phyloP scores from a whole-genome alignment of 64 coral and sea anemone species.

The Porites australiensis region DNA sequence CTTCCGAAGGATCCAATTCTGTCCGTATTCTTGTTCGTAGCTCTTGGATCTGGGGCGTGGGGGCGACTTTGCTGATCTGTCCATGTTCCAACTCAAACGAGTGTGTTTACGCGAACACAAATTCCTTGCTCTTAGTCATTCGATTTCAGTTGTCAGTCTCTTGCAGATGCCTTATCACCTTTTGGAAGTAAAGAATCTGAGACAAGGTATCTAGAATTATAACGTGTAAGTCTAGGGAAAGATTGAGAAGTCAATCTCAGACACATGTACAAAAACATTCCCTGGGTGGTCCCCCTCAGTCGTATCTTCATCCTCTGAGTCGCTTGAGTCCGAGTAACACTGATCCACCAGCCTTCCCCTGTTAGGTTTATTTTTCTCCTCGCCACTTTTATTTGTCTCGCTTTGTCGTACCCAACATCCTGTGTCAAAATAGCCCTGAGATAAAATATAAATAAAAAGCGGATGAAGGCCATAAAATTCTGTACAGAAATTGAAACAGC shows the following conservation, averaged over 20 bases:
- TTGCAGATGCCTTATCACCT: too few relatives aligned
- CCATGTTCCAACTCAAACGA: too few relatives aligned
- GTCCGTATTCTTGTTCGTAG: too few relatives aligned
- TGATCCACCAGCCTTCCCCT: conserved; percentile 39
- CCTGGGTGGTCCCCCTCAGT: neutral
- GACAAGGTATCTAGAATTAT: neutral
- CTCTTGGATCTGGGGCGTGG: too few relatives aligned
- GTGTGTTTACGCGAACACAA: too few relatives aligned
- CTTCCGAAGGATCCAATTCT: too few relatives aligned
- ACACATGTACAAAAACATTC: conserved; percentile 68
- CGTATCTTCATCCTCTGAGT: conserved; percentile 56
- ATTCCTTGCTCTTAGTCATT: too few relatives aligned
- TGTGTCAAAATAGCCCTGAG: conserved; percentile 67
- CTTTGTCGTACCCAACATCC: conserved; percentile 82
- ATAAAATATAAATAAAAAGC: neutral
- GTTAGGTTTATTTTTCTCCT: conserved; percentile 21
- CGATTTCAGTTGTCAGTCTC: too few relatives aligned
- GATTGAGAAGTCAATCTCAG: conserved; percentile 71
- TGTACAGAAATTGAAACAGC: too few relatives aligned
- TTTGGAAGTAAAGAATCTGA: neutral
- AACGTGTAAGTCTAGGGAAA: conserved; percentile 30
- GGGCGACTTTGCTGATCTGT: too few relatives aligned
- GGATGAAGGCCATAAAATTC: too few relatives aligned
- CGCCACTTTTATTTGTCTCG: neutral
- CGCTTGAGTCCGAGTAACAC: conserved; percentile 59